Conservation (phyloP, 2,888 invertebrate genomes). For the Leptopterna dolabrata region DNA sequence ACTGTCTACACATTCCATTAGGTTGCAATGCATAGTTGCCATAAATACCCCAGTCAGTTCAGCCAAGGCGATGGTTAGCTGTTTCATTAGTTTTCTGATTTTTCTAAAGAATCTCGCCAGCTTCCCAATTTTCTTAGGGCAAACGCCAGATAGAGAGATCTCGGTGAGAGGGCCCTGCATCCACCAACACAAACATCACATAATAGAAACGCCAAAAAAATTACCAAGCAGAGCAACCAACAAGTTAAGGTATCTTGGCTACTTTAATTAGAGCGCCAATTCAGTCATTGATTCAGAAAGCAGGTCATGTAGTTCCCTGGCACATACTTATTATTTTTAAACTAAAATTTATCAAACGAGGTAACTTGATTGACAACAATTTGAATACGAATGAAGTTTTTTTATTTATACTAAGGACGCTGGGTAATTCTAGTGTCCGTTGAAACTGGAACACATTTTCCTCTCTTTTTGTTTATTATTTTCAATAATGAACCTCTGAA, state of each 20-base stretch:
- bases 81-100: constrained; percentile 21
- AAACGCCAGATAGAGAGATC: not conserved
- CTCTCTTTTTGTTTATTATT: no score
- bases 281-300: not conserved
- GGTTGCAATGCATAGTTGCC: not conserved
- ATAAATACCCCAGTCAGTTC: constrained; percentile 16
- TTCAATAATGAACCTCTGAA: no score
- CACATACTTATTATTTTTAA: no score
- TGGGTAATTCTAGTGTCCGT: no score
- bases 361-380: no score
- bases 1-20: not conserved
- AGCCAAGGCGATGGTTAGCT: not conserved
- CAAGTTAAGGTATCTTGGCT: not conserved
- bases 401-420: no score
- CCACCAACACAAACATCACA: not conserved
- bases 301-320: not conserved
- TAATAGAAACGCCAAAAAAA: not conserved
- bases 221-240: not conserved
- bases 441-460: no score
- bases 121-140: constrained; percentile 1
- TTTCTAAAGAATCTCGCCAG: not conserved
- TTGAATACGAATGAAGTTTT: no score
- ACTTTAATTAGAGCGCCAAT: not conserved
- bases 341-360: no score
- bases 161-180: not conserved